These are phyloP conservation scores for Lutjanus erythropterus DNA, from an alignment of 2,113 vertebrate species.

Conservation along the genomic window DNA sequence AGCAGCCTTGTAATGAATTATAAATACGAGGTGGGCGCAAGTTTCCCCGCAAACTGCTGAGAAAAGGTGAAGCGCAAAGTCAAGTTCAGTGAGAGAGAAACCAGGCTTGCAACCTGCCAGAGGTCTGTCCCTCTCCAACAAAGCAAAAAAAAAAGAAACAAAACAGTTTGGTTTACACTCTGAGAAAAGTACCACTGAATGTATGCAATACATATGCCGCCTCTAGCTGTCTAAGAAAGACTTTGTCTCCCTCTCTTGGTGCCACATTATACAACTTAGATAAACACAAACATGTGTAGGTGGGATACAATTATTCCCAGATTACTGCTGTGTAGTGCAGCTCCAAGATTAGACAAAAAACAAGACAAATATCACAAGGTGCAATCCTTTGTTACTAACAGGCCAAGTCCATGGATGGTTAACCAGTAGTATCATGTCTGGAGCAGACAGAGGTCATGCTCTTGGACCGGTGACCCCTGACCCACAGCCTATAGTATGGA, in stretches of 20 bases:
- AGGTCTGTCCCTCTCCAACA: constrained; percentile 24
- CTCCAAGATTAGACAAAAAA: constrained; percentile 14
- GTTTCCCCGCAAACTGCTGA: constrained; percentile 72
- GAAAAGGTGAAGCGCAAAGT: constrained; percentile 78
- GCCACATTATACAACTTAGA: no score
- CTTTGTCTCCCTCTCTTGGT: no score
- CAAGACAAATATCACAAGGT: not conserved
- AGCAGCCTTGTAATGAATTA: constrained; percentile 82
- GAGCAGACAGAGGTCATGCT: constrained; percentile 21
- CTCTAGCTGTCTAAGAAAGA: not conserved
- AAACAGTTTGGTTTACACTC: not conserved
- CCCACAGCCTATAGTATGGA: constrained; percentile 9
- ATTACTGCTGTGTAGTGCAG: not conserved
- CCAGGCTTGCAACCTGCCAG: constrained; percentile 35
- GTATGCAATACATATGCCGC: not conserved
- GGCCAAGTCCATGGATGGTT: constrained; percentile 5
- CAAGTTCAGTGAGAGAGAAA: constrained; percentile 64
- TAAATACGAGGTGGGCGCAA: constrained; percentile 79
- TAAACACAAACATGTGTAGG: constrained; percentile 41
- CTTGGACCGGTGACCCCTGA: constrained; percentile 34
- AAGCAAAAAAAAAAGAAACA: constrained; percentile 13
- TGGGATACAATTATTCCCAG: not conserved
- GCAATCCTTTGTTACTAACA: not conserved
- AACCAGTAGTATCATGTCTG: constrained; percentile 29
- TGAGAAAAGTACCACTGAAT: constrained; percentile 15